Evolutionary conservation across 2,113 vertebrate genomes (phyloP).

Genomic region (Megaptera novaeangliae): DNA sequence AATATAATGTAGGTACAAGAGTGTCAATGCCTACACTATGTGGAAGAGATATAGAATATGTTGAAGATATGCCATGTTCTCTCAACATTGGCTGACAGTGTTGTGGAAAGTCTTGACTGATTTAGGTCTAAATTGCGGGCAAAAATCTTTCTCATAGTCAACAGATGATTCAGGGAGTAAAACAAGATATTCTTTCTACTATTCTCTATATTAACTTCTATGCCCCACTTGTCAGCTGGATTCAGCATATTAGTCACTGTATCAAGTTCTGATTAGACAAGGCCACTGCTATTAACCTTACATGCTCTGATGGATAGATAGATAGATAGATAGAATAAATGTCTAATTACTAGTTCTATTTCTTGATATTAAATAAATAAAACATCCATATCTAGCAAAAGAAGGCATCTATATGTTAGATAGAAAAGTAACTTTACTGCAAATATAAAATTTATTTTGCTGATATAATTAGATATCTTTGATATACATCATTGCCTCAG

Average conservation of each 20-base stretch:
- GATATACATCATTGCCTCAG: background rate
- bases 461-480: background rate
- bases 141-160: slow-evolving; percentile 48
- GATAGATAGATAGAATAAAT: background rate
- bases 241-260: slow-evolving; percentile 11
- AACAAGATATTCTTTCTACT: background rate
- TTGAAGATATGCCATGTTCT: background rate
- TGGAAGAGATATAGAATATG: background rate
- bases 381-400: background rate
- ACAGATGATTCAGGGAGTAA: background rate
- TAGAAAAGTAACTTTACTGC: background rate
- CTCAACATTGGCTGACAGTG: background rate
- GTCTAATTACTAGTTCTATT: background rate
- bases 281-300: slow-evolving; percentile 9
- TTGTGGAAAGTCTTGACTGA: background rate
- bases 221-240: background rate
- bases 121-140: slow-evolving; percentile 45
- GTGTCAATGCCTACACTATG: background rate
- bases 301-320: background rate
- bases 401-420: background rate
- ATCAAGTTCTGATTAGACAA: slow-evolving; percentile 28
- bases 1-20: background rate
- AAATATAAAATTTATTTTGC: background rate
- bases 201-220: slow-evolving; percentile 18
- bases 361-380: background rate